Percentiles rank a stretch among this genome's conserved stretches.
Evolutionary conservation across 2,113 vertebrate genomes (phyloP).

Genomic region (Microcebus griseorufus): DNA sequence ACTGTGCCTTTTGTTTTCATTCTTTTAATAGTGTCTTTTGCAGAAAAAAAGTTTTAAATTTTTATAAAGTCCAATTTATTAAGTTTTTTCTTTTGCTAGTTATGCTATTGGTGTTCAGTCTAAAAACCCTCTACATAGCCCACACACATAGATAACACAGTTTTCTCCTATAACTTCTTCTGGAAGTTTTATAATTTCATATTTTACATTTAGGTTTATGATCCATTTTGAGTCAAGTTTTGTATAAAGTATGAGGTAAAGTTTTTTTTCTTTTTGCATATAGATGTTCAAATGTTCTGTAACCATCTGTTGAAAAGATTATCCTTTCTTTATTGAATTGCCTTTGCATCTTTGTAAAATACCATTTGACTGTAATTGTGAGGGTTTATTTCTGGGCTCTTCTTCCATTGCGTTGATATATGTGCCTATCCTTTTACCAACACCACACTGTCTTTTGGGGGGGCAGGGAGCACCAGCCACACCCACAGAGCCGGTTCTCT

Average conservation of each 20-base stretch:
- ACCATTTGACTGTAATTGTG: neutral
- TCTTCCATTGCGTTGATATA: neutral
- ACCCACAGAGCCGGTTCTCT: too few relatives aligned
- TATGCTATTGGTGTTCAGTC: neutral
- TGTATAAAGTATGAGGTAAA: neutral
- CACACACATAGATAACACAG: neutral
- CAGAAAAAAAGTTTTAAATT: neutral
- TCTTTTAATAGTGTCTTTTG: neutral
- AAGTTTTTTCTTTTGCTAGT: neutral
- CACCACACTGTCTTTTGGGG: neutral
- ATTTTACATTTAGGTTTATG: neutral
- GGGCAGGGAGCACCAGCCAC: too few relatives aligned
- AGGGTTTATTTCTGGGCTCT: neutral
- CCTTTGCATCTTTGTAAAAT: neutral
- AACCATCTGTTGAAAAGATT: neutral
- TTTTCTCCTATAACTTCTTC: neutral
- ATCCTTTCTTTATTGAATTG: neutral
- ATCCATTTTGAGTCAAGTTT: neutral
- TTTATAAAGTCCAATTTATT: neutral
- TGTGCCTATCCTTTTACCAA: neutral
- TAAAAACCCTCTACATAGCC: neutral
- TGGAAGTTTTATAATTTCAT: neutral
- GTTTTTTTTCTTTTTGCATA: neutral
- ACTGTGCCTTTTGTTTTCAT: neutral
- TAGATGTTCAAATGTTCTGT: neutral